phyloP scores from a whole-genome alignment of 2,888 invertebrate species.

The Eilema sororculum region DNA sequence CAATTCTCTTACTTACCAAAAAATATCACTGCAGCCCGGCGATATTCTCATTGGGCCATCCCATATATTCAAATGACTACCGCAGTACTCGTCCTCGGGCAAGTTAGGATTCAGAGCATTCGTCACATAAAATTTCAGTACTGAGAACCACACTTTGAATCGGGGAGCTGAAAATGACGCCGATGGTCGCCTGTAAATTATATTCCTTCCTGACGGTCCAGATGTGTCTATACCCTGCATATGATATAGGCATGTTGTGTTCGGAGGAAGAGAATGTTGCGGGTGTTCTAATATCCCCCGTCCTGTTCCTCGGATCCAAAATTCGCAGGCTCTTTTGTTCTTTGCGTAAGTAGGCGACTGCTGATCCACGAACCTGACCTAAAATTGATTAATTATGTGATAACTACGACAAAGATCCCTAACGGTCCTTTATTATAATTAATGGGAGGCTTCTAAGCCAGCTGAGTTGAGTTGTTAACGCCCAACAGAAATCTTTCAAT shows the following conservation, averaged over 20 bases:
- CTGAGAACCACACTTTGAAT: conserved; percentile 94
- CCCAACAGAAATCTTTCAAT: background rate
- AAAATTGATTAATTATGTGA: conserved; percentile 71
- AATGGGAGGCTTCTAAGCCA: conserved; percentile 25
- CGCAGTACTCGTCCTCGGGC: conserved; percentile 92
- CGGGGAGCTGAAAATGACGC: conserved; percentile 89
- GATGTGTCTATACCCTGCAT: conserved; percentile 89
- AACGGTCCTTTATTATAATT: conserved; percentile 51
- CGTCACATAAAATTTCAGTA: conserved; percentile 94
- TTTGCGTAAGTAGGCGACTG: conserved; percentile 94
- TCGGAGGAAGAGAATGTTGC: conserved; percentile 94
- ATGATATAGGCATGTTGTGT: conserved; percentile 96
- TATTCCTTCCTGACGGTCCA: conserved; percentile 86
- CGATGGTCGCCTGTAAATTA: conserved; percentile 85
- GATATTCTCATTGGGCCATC: conserved; percentile 93
- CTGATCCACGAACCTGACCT: conserved; percentile 94
- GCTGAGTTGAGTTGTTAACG: background rate
- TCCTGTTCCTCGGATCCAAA: conserved; percentile 93
- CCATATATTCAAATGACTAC: conserved; percentile 95
- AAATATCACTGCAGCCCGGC: conserved; percentile 92
- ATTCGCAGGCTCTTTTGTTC: conserved; percentile 94
- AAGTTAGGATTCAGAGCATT: conserved; percentile 88
- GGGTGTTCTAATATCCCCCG: conserved; percentile 94
- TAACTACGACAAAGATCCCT: conserved; percentile 50
- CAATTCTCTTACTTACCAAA: conserved; percentile 88